These are phyloP conservation scores for Platichthys stellatus DNA, from an alignment of 2,113 vertebrate genomes.

Conservation along the genomic window DNA sequence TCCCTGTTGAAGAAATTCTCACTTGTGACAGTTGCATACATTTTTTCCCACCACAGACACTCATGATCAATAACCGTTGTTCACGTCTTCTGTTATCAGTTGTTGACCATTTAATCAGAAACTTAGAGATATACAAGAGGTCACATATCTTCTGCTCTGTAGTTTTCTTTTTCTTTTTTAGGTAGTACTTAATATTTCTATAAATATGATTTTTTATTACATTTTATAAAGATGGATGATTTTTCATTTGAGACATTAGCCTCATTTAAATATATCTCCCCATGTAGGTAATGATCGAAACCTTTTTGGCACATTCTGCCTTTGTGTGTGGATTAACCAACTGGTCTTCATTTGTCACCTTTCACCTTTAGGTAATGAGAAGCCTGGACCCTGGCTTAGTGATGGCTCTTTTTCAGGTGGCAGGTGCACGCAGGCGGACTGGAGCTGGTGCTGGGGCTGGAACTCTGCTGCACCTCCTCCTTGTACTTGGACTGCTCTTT, in stretches of 20 bases:
- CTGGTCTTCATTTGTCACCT: neutral
- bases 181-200: neutral
- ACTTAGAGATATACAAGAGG: neutral
- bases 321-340: neutral
- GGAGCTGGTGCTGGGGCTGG: constrained; percentile 56
- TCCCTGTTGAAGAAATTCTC: no score
- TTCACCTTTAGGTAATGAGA: neutral
- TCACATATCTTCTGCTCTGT: neutral
- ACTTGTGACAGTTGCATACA: no score
- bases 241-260: neutral
- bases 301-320: neutral
- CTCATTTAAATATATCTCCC: neutral
- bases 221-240: constrained; percentile 11
- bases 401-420: constrained; percentile 77
- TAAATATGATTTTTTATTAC: neutral
- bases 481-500: constrained; percentile 67
- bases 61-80: neutral
- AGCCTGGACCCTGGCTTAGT: constrained; percentile 33
- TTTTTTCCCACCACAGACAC: no score
- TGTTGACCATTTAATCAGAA: constrained; percentile 5
- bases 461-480: constrained; percentile 69
- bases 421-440: constrained; percentile 78
- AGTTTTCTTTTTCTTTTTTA: neutral
- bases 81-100: neutral
- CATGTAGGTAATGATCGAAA: neutral